phyloP scores from a whole-genome alignment of 2,888 invertebrate species.

The Plusia festucae region DNA sequence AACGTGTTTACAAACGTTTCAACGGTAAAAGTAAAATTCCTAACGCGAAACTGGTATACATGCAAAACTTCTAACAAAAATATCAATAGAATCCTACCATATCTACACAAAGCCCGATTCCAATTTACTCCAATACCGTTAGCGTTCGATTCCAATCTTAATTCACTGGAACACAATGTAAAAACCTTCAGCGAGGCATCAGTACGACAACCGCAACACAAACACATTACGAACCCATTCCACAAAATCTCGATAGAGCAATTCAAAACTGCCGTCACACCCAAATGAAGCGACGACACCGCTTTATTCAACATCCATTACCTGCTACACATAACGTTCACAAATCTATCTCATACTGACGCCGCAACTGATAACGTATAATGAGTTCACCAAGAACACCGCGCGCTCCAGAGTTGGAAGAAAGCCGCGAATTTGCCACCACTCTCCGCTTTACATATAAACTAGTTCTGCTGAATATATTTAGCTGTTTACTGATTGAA shows the following conservation, averaged over 20 bases:
- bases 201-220: conserved; percentile 18
- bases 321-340: neutral
- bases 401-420: conserved; percentile 11
- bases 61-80: neutral
- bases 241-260: conserved; percentile 23
- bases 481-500: conserved; percentile 53
- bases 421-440: conserved; percentile 48
- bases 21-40: too few species aligned
- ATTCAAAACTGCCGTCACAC: conserved; percentile 7
- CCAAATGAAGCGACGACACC: neutral
- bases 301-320: conserved; percentile 1
- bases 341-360: neutral
- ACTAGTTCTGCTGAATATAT: conserved; percentile 49
- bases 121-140: conserved; percentile 6
- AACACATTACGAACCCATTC: conserved; percentile 32
- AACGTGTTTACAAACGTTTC: too few species aligned
- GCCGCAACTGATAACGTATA: conserved; percentile 9
- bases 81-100: neutral
- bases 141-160: neutral
- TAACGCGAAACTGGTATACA: neutral
- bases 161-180: neutral
- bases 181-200: neutral
- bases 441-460: conserved; percentile 48
- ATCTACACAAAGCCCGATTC: neutral
- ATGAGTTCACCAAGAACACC: conserved; percentile 5